Evolutionary conservation across 2,113 vertebrate species (phyloP).

Genomic region (Narcine bancroftii): DNA sequence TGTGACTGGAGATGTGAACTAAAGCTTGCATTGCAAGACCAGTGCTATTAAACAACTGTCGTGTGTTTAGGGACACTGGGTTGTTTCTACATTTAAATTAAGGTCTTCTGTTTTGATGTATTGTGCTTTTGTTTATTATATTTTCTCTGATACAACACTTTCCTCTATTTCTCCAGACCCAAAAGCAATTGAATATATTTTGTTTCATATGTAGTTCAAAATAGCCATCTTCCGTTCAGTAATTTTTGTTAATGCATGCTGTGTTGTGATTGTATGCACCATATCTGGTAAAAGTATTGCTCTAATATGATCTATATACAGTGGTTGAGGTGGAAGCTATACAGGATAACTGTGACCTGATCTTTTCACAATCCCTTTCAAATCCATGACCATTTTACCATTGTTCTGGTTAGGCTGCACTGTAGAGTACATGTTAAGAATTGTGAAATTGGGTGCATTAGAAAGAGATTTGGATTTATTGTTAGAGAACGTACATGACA

Average conservation of each 20-base stretch:
- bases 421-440: not conserved
- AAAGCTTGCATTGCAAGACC: not conserved
- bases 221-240: no score
- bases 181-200: not conserved
- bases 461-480: no score
- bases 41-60: not conserved
- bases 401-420: not conserved
- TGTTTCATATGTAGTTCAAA: no score
- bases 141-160: no score
- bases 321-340: not conserved
- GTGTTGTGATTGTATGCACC: not conserved
- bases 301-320: not conserved
- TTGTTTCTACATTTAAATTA: not conserved
- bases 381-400: not conserved
- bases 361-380: not conserved
- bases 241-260: not conserved
- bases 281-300: not conserved
- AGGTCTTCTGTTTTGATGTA: not conserved
- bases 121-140: not conserved
- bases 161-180: not conserved
- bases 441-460: no score
- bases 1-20: not conserved
- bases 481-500: no score
- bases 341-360: not conserved
- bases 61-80: not conserved